Evolutionary conservation across 1,140 invertebrate species (phyloP), one percentile per base, ranked within the genome.

Genomic region (Acromyrmex heyeri): DNA sequence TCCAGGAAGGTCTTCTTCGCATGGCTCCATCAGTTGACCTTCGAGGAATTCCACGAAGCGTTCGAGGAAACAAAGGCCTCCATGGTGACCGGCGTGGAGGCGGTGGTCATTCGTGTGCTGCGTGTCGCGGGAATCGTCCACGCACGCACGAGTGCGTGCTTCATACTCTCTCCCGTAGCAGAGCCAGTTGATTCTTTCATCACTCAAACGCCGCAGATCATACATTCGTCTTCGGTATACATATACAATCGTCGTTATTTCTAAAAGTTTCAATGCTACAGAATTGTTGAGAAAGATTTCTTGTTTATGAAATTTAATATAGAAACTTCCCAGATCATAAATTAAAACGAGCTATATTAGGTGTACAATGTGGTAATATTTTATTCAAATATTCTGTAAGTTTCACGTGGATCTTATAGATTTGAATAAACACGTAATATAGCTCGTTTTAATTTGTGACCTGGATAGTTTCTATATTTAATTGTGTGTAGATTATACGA

Each of bases 21-120:
- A 38, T 61, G 34, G 10, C 2, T 64, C 50, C 85, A 83, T 87
- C 76, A 70, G 89, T 90, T 82, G 89, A 91, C 89, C 89, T 91
- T 91, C 89, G 65, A 90, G 38, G 89, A 90, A 91, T 91, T 90
- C 89, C 88, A 90, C 86, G 89, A 91, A 91, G 81, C 65, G 89
- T 88, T 90, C 88, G 89, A 85, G 86, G 89, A 91, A 90, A 91
- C 89, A 90, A 91, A 91, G 88, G 77, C 62, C 78, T 82, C 76
- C 57, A 55, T 24, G 86, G 61, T 86, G 75, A 81, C 81, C 87
- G 38, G 77, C 65, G 75, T 85, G 65, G 53, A 30, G 34, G 24
- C 72, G 67, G 64, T 30, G 77, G 78, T 90, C 89, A 90, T 76
- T 90, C 86, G 87, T 87, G 77, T 38, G 38, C 69, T 77, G 85